Evolutionary conservation across 2,888 invertebrate species (phyloP).

Genomic region (Pseudoips prasinana): DNA sequence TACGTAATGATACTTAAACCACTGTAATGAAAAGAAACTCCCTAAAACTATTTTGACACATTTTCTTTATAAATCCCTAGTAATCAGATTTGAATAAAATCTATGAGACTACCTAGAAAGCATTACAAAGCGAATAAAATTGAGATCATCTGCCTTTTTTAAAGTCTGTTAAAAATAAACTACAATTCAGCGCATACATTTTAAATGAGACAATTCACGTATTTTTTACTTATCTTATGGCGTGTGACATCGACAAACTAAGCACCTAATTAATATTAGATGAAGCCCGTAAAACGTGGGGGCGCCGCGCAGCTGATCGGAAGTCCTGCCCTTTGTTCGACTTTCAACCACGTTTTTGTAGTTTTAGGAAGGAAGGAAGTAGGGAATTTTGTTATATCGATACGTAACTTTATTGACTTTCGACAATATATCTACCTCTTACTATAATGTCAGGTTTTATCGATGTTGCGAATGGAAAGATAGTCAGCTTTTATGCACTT

Average conservation of each 20-base stretch:
- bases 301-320: slow-evolving; percentile 80
- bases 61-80: no score
- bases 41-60: no score
- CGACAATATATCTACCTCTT: slow-evolving; percentile 3
- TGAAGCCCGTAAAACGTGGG: slow-evolving; percentile 72
- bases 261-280: slow-evolving; percentile 64
- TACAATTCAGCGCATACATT: slow-evolving; percentile 7
- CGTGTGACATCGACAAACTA: slow-evolving; percentile 42
- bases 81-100: no score
- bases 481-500: slow-evolving; percentile 16
- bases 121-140: no score
- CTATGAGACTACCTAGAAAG: no score
- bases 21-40: no score
- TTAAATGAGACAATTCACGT: slow-evolving; percentile 22
- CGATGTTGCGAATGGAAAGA: no score
- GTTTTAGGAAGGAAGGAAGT: slow-evolving; percentile 66
- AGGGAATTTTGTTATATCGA: slow-evolving; percentile 36
- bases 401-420: slow-evolving; percentile 11
- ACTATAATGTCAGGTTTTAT: slow-evolving; percentile 2
- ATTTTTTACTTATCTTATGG: slow-evolving; percentile 39
- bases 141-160: no score
- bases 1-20: no score
- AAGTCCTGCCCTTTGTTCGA: slow-evolving; percentile 78
- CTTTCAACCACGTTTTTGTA: slow-evolving; percentile 62
- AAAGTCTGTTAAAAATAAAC: no score